phyloP scores from a whole-genome alignment of 2,797 vertebrate genomes.

The Momotus momota region DNA sequence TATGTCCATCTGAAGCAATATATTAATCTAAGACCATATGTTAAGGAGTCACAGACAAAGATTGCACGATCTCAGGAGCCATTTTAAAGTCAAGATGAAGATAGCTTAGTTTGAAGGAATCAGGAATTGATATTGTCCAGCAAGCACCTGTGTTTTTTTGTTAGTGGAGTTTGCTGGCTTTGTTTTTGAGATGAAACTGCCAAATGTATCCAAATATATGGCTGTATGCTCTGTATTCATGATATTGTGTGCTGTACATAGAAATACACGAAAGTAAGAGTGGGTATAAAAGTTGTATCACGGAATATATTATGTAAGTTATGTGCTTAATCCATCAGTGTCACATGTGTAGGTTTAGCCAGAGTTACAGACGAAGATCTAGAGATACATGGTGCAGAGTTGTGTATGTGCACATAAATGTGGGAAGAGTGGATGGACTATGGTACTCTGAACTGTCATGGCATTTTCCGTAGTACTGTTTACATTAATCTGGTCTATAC shows the following conservation, averaged over 20 bases:
- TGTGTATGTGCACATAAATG: rapidly evolving
- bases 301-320: neutral
- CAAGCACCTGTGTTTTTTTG: neutral
- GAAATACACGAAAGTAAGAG: neutral
- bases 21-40: neutral
- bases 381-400: neutral
- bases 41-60: neutral
- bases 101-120: neutral
- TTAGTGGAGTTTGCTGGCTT: neutral
- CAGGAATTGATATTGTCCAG: neutral
- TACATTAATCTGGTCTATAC: neutral
- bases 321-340: neutral
- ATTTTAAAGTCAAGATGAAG: neutral
- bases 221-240: neutral
- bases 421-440: neutral
- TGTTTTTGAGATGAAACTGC: neutral
- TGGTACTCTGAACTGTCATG: neutral
- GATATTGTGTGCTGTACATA: neutral
- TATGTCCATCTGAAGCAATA: neutral
- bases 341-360: neutral
- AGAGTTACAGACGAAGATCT: neutral
- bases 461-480: neutral
- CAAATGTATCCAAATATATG: neutral
- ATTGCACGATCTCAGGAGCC: neutral
- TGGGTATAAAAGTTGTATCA: neutral